Conservation (phyloP, 2,797 vertebrate species). For the Heteromormyrus szaboi region DNA sequence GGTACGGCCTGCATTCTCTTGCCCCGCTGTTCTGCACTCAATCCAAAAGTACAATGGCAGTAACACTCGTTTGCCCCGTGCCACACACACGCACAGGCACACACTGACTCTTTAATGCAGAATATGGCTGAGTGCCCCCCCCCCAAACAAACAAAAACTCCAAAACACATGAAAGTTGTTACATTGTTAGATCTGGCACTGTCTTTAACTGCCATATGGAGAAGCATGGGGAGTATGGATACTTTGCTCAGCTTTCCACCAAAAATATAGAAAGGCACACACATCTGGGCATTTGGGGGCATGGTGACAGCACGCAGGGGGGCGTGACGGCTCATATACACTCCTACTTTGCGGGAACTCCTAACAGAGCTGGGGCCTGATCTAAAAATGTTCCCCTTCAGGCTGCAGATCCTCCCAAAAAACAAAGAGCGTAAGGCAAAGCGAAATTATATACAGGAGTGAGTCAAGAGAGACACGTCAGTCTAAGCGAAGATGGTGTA, state of each 20-base stretch:
- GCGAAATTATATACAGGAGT: not conserved
- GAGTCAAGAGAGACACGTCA: not conserved
- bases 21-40: not conserved
- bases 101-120: not conserved
- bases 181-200: not conserved
- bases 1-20: not conserved
- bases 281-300: not conserved
- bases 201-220: not conserved
- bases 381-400: not conserved
- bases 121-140: not conserved
- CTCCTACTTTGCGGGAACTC: not conserved
- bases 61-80: not conserved
- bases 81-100: not conserved
- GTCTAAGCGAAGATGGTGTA: not conserved
- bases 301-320: not conserved
- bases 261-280: not conserved
- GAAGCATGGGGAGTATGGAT: not conserved
- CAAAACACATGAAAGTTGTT: not conserved
- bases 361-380: not conserved
- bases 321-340: not conserved
- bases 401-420: not conserved
- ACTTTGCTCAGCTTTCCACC: not conserved
- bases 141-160: not conserved
- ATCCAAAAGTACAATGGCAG: not conserved
- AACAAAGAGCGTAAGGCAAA: not conserved